phyloP scores from a whole-genome alignment of 2,113 vertebrate genomes.

The Barnardius zonarius region DNA sequence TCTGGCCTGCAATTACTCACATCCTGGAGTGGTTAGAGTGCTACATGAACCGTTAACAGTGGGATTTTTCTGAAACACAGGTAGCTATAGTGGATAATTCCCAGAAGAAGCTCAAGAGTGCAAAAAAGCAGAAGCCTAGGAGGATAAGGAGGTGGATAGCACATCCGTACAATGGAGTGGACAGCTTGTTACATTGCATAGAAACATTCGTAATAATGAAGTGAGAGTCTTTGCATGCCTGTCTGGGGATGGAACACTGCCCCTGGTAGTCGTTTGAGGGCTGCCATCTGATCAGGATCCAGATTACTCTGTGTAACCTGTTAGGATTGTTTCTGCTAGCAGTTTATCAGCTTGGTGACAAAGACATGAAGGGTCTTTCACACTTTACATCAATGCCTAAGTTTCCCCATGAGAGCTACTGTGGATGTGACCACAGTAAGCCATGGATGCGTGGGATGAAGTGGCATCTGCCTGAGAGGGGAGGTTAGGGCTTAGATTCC shows the following conservation, averaged over 20 bases:
- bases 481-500: neutral
- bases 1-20: neutral
- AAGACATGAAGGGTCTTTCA: neutral
- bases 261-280: neutral
- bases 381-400: neutral
- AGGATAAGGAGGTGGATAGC: neutral
- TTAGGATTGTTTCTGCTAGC: neutral
- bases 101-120: neutral
- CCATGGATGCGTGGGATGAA: neutral
- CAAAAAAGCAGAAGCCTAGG: neutral
- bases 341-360: neutral
- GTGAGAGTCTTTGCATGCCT: neutral
- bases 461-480: neutral
- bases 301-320: neutral
- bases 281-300: neutral
- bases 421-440: neutral
- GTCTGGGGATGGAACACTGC: neutral
- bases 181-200: neutral
- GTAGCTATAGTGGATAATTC: neutral
- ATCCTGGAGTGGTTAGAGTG: conserved; percentile 16
- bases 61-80: neutral
- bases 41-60: neutral
- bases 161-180: too few species aligned
- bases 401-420: neutral
- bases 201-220: neutral